These are phyloP conservation scores for Gobionotothen gibberifrons DNA, from an alignment of 2,797 vertebrate genomes.

Conservation along the genomic window DNA sequence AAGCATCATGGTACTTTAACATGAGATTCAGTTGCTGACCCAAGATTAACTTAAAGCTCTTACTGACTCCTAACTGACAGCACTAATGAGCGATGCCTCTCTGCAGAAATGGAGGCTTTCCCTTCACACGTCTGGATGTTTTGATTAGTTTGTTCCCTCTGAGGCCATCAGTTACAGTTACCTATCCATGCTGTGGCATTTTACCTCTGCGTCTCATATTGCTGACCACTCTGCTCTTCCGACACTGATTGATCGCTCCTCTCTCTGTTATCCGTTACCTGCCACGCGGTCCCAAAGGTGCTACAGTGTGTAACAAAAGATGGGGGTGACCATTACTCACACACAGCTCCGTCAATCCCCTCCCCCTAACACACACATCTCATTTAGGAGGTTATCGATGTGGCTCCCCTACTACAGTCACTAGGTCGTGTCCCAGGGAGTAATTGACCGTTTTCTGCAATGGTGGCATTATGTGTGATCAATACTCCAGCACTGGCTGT, in stretches of 20 bases:
- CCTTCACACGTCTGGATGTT: slow-evolving; percentile 2
- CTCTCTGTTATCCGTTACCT: slow-evolving; percentile 61
- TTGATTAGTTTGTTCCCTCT: neutral
- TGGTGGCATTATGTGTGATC: slow-evolving; percentile 42
- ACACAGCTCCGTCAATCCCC: slow-evolving; percentile 17
- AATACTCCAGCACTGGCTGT: slow-evolving; percentile 36
- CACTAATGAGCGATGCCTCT: slow-evolving; percentile 10
- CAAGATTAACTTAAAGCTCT: neutral
- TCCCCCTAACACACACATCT: slow-evolving; percentile 34
- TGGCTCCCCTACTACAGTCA: slow-evolving; percentile 16
- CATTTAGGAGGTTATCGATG: slow-evolving; percentile 60
- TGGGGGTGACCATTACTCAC: slow-evolving; percentile 37
- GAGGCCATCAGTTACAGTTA: slow-evolving; percentile 26
- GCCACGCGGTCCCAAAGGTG: slow-evolving; percentile 56
- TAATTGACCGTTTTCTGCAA: slow-evolving; percentile 45
- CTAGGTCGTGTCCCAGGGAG: slow-evolving; percentile 18
- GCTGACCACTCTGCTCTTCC: slow-evolving; percentile 46
- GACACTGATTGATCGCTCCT: slow-evolving; percentile 66
- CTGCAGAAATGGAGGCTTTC: neutral
- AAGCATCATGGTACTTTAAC: slow-evolving; percentile 19
- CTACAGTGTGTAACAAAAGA: slow-evolving; percentile 59
- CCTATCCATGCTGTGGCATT: neutral
- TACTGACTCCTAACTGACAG: neutral
- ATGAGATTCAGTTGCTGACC: slow-evolving; percentile 40
- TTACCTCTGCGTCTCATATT: slow-evolving; percentile 33